Evolutionary conservation across 2,113 vertebrate genomes (phyloP).

Genomic region (Brachyhypopomus occidentalis): DNA sequence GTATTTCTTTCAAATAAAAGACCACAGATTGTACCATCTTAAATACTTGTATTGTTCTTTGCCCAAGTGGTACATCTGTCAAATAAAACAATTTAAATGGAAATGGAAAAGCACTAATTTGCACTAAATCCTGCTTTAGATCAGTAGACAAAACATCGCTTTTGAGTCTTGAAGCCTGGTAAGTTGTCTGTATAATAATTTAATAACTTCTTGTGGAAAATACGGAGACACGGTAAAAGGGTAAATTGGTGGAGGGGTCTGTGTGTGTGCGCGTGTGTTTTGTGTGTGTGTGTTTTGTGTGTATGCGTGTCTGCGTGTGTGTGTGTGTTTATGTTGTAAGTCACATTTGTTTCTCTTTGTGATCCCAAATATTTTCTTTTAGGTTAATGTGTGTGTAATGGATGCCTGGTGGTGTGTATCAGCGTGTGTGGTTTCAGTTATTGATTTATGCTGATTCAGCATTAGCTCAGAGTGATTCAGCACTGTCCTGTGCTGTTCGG

Average conservation of each 20-base stretch:
- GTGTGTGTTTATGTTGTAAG: not conserved
- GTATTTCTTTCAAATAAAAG: not conserved
- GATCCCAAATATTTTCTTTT: not conserved
- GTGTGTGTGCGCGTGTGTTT: not conserved
- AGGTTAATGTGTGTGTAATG: conserved; percentile 7
- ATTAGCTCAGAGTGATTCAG: conserved; percentile 18
- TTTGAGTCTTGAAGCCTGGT: not conserved
- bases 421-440: not conserved
- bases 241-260: not conserved
- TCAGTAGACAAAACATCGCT: not conserved
- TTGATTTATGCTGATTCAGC: conserved; percentile 11
- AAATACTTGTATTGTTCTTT: no score
- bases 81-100: no score
- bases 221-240: conserved; percentile 51
- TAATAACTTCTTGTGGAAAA: conserved; percentile 73
- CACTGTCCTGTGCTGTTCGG: not conserved
- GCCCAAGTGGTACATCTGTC: no score
- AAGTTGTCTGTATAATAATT: conserved; percentile 65
- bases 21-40: not conserved
- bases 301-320: conserved; percentile 15
- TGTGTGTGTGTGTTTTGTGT: not conserved
- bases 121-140: not conserved
- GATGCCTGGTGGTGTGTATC: not conserved
- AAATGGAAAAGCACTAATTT: no score
- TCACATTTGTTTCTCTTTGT: conserved; percentile 12